Evolutionary conservation across 2,888 invertebrate genomes (phyloP), one percentile per base, ranked within the genome.

Genomic region (Drosophila merina): DNA sequence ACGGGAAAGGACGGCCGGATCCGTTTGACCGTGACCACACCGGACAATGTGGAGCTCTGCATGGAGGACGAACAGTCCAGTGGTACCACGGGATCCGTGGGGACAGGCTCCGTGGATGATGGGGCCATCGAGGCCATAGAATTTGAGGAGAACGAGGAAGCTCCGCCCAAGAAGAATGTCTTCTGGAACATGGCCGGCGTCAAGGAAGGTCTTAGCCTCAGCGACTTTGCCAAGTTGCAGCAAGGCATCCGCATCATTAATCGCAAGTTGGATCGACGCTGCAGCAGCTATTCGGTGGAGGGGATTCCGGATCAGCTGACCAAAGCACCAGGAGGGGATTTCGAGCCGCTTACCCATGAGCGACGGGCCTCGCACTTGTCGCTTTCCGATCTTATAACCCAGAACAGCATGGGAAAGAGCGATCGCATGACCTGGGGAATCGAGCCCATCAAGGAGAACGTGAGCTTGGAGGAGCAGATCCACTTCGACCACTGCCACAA

Each of bases 361-460:
- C 59, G 88, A 10, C 77, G 83, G 0, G 75, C 79, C 50, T 80
- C 84, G 4, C 87, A 90, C 28, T 75, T 90, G 25, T 92, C 91
- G 25, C 78, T 92, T 1, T 92, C 92, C 0, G 90, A 91, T 83
- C 76, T 91, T 38, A 91, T 91, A 9, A 91, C 91, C 4, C 89
- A 91, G 56, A 92, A 92, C 51, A 91, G 90, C 75, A 89, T 91
- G 68, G 91, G 91, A 26, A 90, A 89, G 57, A 82, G 88, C 60
- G 90, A 89, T 68, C 90, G 90, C 40, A 87, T 91, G 82, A 90
- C 89, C 3, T 92, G 92, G 92, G 91, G 91, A 55, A 91, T 91
- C 51, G 91, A 91, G 67, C 89, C 90, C 10, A 88, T 90, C 9
- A 90, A 91, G 52, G 92, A 92, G 70, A 89, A 88, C 12, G 80